phyloP scores from a whole-genome alignment of 2,113 vertebrate species.

The Pelecanoides urinatrix region DNA sequence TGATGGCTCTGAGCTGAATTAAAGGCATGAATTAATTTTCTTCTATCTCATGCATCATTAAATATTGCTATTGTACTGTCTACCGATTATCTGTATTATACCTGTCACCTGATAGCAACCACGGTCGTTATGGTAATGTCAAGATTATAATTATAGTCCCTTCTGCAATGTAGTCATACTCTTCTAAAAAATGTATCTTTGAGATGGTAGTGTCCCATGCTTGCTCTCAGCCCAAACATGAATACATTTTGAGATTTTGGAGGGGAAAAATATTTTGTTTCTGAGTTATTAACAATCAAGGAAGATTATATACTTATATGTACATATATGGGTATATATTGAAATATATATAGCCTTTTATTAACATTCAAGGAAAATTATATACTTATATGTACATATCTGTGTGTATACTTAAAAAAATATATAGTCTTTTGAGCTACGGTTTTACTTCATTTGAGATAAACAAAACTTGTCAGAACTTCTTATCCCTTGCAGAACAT shows the following conservation, averaged over 20 bases:
- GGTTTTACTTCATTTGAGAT: not conserved
- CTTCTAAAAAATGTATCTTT: not conserved
- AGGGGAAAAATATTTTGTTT: not conserved
- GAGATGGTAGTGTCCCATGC: not conserved
- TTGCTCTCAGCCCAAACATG: not conserved
- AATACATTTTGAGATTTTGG: not conserved
- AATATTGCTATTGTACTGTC: conserved; percentile 47
- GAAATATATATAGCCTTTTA: not conserved
- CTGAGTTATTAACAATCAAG: not conserved
- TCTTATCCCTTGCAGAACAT: not conserved
- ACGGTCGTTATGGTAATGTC: conserved; percentile 51
- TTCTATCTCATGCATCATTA: conserved; percentile 44
- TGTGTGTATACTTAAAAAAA: not conserved
- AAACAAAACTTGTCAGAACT: not conserved
- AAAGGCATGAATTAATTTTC: conserved; percentile 34
- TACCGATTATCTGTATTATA: conserved; percentile 51
- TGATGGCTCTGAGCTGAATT: conserved; percentile 3
- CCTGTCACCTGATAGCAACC: conserved; percentile 56
- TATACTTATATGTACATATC: not conserved
- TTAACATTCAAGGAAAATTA: not conserved
- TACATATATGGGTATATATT: not conserved
- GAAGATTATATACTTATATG: not conserved
- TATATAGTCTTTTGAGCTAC: not conserved
- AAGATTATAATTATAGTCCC: conserved; percentile 50
- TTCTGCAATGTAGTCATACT: conserved; percentile 12